These are phyloP conservation scores for Caradrina clavipalpis DNA, from an alignment of 2,888 invertebrate species.

Conservation along the genomic window DNA sequence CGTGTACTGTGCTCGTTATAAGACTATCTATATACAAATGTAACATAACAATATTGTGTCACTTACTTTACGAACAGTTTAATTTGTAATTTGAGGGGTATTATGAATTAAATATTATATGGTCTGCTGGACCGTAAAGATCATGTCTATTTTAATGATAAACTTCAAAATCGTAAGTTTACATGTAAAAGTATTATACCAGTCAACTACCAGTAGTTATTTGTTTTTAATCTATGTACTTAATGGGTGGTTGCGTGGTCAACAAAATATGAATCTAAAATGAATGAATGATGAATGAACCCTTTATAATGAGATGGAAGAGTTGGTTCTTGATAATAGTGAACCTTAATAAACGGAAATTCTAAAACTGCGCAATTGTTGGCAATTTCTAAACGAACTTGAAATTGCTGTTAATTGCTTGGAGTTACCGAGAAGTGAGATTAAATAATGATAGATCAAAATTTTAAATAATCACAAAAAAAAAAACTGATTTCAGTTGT, in stretches of 20 bases:
- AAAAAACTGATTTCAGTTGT: too few relatives aligned
- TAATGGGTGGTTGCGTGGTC: background rate
- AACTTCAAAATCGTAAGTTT: background rate
- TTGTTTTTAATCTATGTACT: background rate
- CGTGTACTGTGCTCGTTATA: background rate
- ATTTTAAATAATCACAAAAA: too few relatives aligned
- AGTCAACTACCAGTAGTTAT: background rate
- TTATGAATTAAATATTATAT: conserved; percentile 7
- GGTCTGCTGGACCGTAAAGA: conserved; percentile 23
- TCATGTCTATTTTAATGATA: background rate
- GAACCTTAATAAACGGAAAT: too few relatives aligned
- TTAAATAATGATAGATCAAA: too few relatives aligned
- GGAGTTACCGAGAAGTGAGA: too few relatives aligned
- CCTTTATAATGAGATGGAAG: too few relatives aligned
- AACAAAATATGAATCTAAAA: background rate
- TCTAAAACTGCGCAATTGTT: too few relatives aligned
- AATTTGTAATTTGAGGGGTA: conserved; percentile 4
- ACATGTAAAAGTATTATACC: background rate
- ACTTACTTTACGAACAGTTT: background rate
- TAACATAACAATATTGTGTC: background rate
- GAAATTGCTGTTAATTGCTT: too few relatives aligned
- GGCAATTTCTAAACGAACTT: too few relatives aligned
- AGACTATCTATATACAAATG: conserved; percentile 8
- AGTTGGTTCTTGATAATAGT: too few relatives aligned
- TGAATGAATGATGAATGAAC: too few relatives aligned